Evolutionary conservation across 2,888 invertebrate species (phyloP).

Genomic region (Piscicola geometra): DNA sequence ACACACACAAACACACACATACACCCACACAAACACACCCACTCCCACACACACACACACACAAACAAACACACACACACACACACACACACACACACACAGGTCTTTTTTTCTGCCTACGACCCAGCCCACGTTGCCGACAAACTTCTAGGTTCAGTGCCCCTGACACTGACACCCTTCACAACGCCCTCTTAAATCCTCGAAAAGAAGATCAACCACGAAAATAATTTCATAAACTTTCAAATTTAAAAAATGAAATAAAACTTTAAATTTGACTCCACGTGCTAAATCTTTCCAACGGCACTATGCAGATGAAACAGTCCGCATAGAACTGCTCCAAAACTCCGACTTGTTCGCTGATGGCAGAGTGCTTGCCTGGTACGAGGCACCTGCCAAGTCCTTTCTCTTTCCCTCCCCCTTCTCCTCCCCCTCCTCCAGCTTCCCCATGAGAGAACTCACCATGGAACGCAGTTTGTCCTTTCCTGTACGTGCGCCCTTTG

Average conservation of each 20-base stretch:
- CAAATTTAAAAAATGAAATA: too few relatives aligned
- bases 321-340: conserved; percentile 38
- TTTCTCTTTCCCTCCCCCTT: conserved; percentile 54
- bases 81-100: too few relatives aligned
- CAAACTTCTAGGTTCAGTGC: conserved; percentile 49
- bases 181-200: too few relatives aligned
- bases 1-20: too few relatives aligned
- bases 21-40: too few relatives aligned
- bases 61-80: too few relatives aligned
- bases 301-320: conserved; percentile 30
- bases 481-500: conserved; percentile 53
- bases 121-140: conserved; percentile 52
- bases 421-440: conserved; percentile 49
- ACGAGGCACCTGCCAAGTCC: conserved; percentile 50
- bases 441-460: conserved; percentile 50
- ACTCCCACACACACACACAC: too few relatives aligned
- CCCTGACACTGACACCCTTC: neutral
- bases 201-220: too few relatives aligned
- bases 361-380: conserved; percentile 51
- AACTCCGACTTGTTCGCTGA: conserved; percentile 38
- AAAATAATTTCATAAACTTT: too few relatives aligned
- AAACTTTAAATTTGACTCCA: too few relatives aligned
- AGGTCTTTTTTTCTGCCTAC: conserved; percentile 49
- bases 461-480: conserved; percentile 52
- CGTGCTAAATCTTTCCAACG: too few relatives aligned